These are phyloP conservation scores for Haemorhous mexicanus DNA, from an alignment of 2,113 vertebrate genomes.

Conservation along the genomic window DNA sequence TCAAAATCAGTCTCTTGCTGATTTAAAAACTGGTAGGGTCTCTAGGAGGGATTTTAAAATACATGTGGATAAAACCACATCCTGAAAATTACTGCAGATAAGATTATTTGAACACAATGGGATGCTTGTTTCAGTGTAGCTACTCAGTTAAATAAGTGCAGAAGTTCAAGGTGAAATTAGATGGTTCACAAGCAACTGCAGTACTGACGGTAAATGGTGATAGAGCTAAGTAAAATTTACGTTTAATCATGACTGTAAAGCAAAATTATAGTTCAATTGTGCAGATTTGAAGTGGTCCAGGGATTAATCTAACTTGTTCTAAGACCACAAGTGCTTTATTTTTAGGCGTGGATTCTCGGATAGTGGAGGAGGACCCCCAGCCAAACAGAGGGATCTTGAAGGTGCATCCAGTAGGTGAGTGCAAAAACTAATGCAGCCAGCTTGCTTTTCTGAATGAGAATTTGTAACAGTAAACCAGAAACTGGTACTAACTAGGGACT, in stretches of 20 bases:
- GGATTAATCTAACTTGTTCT: not conserved
- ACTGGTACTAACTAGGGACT: not conserved
- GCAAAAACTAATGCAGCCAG: not conserved
- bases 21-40: not conserved
- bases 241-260: not conserved
- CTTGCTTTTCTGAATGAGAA: not conserved
- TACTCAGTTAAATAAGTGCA: not conserved
- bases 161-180: not conserved
- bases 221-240: not conserved
- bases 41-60: not conserved
- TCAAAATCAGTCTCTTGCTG: not conserved
- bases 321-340: not conserved
- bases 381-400: conserved; percentile 97
- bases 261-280: not conserved
- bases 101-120: not conserved
- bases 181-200: not conserved
- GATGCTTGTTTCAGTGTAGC: not conserved
- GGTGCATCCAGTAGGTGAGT: conserved; percentile 91
- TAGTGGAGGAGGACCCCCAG: conserved; percentile 92
- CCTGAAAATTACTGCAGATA: not conserved
- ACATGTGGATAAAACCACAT: fast-evolving
- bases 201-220: not conserved
- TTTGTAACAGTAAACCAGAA: not conserved
- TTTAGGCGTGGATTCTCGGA: conserved; percentile 98
- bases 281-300: not conserved